A percentile compares a stretch with the other conserved stretches of the same genome.
phyloP scores from a whole-genome alignment of 37 sponge, comb jelly and placozoan genomes.

The Lycopodina hypogea region DNA sequence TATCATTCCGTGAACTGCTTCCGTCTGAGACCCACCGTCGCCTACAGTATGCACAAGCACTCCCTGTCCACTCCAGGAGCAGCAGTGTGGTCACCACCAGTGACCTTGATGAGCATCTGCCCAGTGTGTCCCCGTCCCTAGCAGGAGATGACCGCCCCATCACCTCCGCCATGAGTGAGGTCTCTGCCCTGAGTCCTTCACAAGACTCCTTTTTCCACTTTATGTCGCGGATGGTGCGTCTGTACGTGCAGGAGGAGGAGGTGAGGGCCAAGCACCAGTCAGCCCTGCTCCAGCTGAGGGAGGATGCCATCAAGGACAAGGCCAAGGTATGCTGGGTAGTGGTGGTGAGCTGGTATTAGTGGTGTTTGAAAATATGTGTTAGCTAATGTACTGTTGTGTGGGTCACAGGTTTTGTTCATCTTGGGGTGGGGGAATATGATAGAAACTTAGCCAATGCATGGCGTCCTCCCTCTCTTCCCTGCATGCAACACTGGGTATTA shows the following conservation, averaged over 20 bases:
- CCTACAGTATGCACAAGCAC: neutral
- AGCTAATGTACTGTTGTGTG: no score
- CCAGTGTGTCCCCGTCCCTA: conserved; percentile 21
- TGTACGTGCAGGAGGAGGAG: conserved; percentile 78
- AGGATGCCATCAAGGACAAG: conserved; percentile 74
- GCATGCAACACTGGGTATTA: no score
- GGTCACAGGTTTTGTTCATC: no score
- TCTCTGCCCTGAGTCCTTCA: conserved; percentile 16
- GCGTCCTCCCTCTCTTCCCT: no score
- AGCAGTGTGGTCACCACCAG: neutral
- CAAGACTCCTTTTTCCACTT: conserved; percentile 65
- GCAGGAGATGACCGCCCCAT: neutral
- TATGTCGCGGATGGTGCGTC: conserved; percentile 59
- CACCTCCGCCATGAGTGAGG: conserved; percentile 15
- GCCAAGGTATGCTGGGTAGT: neutral
- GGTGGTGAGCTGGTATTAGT: conserved; percentile 8
- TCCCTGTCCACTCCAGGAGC: neutral
- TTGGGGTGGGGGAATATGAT: no score
- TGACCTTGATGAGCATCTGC: conserved; percentile 14
- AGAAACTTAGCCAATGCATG: no score
- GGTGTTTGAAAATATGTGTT: conserved; percentile 29
- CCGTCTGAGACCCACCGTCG: conserved; percentile 75
- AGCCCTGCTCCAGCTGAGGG: conserved; percentile 78
- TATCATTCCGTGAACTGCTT: conserved; percentile 68
- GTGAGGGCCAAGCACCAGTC: conserved; percentile 70